A percentile compares a stretch with the other conserved stretches of the same genome.
Conservation (phyloP, 1,140 invertebrate species). For the Halictus rubicundus region DNA sequence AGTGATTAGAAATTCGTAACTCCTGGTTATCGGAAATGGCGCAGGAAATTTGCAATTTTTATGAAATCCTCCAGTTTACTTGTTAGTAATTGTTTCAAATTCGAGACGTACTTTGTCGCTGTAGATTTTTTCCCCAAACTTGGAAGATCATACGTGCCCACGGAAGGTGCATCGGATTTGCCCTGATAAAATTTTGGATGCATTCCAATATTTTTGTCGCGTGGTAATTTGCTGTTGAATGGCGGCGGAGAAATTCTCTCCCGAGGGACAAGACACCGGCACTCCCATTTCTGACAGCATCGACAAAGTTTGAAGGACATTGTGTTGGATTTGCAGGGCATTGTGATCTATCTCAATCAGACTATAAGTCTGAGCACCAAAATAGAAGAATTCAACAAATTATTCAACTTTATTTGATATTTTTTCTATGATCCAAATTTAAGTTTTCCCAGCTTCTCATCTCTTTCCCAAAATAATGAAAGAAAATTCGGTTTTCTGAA, state of each 20-base stretch:
- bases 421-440: too few species aligned
- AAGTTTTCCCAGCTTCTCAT: too few species aligned
- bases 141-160: conserved; percentile 46
- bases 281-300: conserved; percentile 50
- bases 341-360: background rate
- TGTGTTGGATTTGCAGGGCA: conserved; percentile 7
- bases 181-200: conserved; percentile 46
- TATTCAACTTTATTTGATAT: too few species aligned
- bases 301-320: conserved; percentile 31
- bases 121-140: background rate
- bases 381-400: background rate
- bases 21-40: too few species aligned
- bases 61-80: too few species aligned
- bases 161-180: conserved; percentile 5
- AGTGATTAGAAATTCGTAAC: too few species aligned
- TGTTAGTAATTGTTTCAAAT: too few species aligned
- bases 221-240: conserved; percentile 22
- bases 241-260: conserved; percentile 33
- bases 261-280: conserved; percentile 45
- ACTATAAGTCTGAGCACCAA: too few species aligned
- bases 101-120: conserved; percentile 18
- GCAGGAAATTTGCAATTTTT: too few species aligned
- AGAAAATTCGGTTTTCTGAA: background rate
- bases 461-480: too few species aligned
- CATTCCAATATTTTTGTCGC: conserved; percentile 32